Base-by-base conservation (phyloP, 2,113 vertebrate genomes). In the Ailurus styani region DNA sequence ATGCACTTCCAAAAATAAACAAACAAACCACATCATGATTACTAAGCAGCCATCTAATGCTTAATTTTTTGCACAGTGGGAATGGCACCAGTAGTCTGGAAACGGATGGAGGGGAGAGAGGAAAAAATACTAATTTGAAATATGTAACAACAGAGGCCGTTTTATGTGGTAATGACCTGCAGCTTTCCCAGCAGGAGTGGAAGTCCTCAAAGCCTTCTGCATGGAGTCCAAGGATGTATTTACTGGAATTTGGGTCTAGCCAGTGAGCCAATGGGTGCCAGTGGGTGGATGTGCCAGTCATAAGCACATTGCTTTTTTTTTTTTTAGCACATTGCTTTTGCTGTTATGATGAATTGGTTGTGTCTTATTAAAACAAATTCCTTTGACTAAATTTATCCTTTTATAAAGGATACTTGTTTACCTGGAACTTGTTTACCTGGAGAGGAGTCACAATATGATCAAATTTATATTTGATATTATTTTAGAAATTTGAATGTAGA, bases 41-140 rank as follows among this genome's bases (percentile, higher is more conserved):
- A 78, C 82, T 97, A 98, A 97, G 87, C 79, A 96, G 29, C 52
- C 37, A 92, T 91, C 9, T 95, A 14, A 54, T 93, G 68, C 75
- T 97, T 95, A 94, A 96, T 98, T 98, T 96, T 97, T 88, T 91
- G 89, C 84, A 83, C 37, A 97, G 72, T 68, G 31, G 64, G 91
- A 93, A 97, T 81, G 47, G 54, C 55, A 82, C 96, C 57, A 92
- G 66, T 47, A 78, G n/a, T 68, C 25, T 73, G 47, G 15, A 95
- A 91, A 57, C 0, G 81, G 21, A 37, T 64, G n/a, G 20, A 45
- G 60, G 70, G 13, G 1, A 3, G 2, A 21, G 6, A 94, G 84
- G 90, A 60, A 57, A 57, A 14, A 89, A 86, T 72, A n/a, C 2
- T 85, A 40, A 37, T 66, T 57, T 90, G 79, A 54, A 70, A 92